Evolutionary conservation across 2,113 vertebrate species (phyloP).

Genomic region (Felis chaus): DNA sequence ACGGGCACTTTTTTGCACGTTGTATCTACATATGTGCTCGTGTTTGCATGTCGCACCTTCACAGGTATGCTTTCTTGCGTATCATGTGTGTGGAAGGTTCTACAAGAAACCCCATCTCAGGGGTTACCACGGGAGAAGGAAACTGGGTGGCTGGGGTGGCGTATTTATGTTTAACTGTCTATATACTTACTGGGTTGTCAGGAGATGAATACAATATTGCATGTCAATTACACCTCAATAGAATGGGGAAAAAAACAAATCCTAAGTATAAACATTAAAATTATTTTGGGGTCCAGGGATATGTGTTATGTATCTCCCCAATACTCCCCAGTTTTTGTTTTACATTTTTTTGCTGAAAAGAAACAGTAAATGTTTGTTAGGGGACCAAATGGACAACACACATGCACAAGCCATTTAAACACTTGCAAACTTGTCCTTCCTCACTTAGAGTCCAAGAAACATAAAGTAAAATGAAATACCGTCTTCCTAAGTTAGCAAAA

Average conservation of each 20-base stretch:
- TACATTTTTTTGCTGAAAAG: neutral
- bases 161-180: neutral
- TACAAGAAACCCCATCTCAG: neutral
- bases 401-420: neutral
- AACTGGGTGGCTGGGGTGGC: neutral
- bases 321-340: neutral
- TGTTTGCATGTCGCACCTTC: neutral
- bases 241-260: neutral
- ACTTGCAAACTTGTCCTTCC: neutral
- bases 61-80: neutral
- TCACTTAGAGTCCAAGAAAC: neutral
- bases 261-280: neutral
- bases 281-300: neutral
- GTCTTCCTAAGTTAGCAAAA: neutral
- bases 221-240: neutral
- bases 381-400: neutral
- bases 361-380: neutral
- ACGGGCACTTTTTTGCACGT: neutral
- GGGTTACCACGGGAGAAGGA: neutral
- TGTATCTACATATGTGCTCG: neutral
- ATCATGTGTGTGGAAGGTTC: neutral
- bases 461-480: neutral
- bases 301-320: neutral
- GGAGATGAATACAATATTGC: neutral
- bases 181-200: neutral